A percentile compares a stretch with the other conserved stretches of the same genome.
Evolutionary conservation across 1,140 invertebrate species (phyloP).

Genomic region (Drosophila navojoa): DNA sequence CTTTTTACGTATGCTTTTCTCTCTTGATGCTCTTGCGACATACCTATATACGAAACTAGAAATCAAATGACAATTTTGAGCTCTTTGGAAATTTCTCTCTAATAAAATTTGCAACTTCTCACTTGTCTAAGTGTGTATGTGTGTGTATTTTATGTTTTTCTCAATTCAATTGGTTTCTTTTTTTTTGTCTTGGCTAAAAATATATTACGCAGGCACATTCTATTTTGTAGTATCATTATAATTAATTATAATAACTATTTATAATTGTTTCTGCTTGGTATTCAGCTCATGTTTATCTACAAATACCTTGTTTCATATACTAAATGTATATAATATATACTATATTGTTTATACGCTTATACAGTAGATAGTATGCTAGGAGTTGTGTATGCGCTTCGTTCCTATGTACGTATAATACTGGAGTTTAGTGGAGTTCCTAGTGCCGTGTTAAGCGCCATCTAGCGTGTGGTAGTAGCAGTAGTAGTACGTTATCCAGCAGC

Average conservation of each 20-base stretch:
- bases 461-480: conserved; percentile 3
- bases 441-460: conserved; percentile 37
- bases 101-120: conserved; percentile 57
- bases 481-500: neutral
- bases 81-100: conserved; percentile 47
- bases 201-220: conserved; percentile 84
- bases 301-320: conserved; percentile 51
- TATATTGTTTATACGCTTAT: conserved; percentile 37
- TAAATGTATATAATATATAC: neutral
- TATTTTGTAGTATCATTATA: conserved; percentile 84
- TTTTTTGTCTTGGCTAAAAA: conserved; percentile 75
- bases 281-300: conserved; percentile 74
- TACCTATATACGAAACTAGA: conserved; percentile 35
- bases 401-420: conserved; percentile 70
- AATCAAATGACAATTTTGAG: conserved; percentile 59
- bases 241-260: conserved; percentile 75
- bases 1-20: conserved; percentile 75
- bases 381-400: conserved; percentile 45
- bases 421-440: conserved; percentile 38
- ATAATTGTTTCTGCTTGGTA: conserved; percentile 61
- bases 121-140: conserved; percentile 19
- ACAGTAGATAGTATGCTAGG: conserved; percentile 38
- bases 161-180: conserved; percentile 22
- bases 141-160: conserved; percentile 13
- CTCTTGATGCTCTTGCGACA: conserved; percentile 40